Base-by-base conservation (phyloP, 2,888 invertebrate species). In the Liopterus haemorrhoidalis region DNA sequence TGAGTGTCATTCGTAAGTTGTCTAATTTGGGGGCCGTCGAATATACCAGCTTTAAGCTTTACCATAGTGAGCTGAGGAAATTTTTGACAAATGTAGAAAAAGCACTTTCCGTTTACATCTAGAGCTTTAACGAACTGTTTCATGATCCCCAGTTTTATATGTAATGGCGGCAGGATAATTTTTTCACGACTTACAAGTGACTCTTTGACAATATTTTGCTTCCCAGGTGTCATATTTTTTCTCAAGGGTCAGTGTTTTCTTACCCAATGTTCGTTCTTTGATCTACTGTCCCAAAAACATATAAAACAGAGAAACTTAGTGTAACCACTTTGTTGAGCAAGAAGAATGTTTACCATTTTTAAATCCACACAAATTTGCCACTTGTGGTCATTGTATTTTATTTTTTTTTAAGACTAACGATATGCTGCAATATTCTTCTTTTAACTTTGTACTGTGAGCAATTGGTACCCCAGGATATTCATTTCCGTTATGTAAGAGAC, bases 61-160 rank as follows among this genome's bases (percentile, higher is more conserved):
- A 46, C 49, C 18, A 22, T 47, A 28, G 49, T 50, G 41, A 50
- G 21, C 11, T 28, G n/a, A 31, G 49, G 50, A 49, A 55, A 52
- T 33, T 49, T 49, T 24, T 39, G 36, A 25, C 33, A 45, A 37
- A 54, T n/a, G 25, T 43, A 54, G 11, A 28, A 30, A 40, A 51
- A 51, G 25, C 48, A 54, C 16, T 38, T 21, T 5, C 46, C 48
- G 35, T 48, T 37, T 48, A 48, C 41, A 35, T 53, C 38, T 22
- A 55, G 39, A 15, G 52, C 45, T 43, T 55, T 57, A 1, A 56
- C 53, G 47, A 56, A 56, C 40, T 58, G 50, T 49, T 59, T 58
- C 32, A 56, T 49, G 16, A 54, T 25, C 2, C 55, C 56, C n/a
- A 55, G 41, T 35, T 56, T 57, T 12, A 57, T 57, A 39, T 57